These are phyloP conservation scores for Hypercompe scribonia DNA, from an alignment of 2,888 invertebrate genomes.

Conservation along the genomic window DNA sequence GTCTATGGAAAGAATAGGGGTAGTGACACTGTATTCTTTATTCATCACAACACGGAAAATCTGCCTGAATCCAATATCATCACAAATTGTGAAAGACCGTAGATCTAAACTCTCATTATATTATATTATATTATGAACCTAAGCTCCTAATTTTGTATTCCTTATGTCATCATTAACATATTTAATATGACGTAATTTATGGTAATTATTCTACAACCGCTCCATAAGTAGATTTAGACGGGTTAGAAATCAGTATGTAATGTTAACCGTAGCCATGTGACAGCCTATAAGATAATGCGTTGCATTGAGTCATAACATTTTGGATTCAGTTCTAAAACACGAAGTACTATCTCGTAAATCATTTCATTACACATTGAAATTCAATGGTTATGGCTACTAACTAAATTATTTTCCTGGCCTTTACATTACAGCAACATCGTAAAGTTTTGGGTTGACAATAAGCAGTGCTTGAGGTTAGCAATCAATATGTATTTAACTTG, in stretches of 20 bases:
- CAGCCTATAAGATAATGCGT: too few species aligned
- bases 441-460: constrained; percentile 18
- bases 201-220: constrained; percentile 42
- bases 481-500: too few species aligned
- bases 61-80: not conserved
- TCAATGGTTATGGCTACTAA: constrained; percentile 32
- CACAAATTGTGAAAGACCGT: not conserved
- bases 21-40: too few species aligned
- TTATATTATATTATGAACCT: too few species aligned
- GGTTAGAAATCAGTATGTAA: constrained; percentile 17
- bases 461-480: too few species aligned
- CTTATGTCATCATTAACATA: constrained; percentile 37
- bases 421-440: constrained; percentile 32
- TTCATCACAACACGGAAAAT: too few species aligned
- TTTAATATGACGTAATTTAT: constrained; percentile 40
- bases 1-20: too few species aligned
- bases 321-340: constrained; percentile 29
- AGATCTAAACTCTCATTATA: not conserved
- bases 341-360: constrained; percentile 33
- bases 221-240: constrained; percentile 21
- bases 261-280: too few species aligned
- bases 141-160: not conserved
- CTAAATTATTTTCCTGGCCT: constrained; percentile 34
- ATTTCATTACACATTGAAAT: constrained; percentile 35
- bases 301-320: constrained; percentile 16